Evolutionary conservation across 2,888 invertebrate species (phyloP).

Genomic region (Patella ulyssiponensis): DNA sequence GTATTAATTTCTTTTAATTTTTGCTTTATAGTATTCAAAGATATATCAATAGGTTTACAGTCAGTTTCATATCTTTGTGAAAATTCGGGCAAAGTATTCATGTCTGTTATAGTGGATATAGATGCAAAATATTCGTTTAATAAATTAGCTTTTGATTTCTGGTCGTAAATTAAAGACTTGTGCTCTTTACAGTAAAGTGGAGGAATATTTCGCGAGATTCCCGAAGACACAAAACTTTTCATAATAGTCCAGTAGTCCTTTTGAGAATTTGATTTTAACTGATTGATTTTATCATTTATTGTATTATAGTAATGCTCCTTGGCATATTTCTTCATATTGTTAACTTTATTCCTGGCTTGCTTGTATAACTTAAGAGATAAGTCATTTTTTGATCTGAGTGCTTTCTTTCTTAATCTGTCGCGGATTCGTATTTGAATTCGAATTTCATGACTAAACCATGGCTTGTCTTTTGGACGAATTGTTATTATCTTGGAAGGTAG

Average conservation of each 20-base stretch:
- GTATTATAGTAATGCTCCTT: not conserved
- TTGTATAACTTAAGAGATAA: not conserved
- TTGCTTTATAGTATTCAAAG: not conserved
- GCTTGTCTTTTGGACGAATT: not conserved
- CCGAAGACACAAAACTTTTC: not conserved
- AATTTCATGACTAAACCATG: not conserved
- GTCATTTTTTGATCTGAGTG: not conserved
- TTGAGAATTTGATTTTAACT: not conserved
- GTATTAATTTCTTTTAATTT: not conserved
- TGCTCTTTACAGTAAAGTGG: not conserved
- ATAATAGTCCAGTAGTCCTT: not conserved
- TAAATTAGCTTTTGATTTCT: not conserved
- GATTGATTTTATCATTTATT: conserved; percentile 3
- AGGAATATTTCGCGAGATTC: not conserved
- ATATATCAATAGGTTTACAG: no score
- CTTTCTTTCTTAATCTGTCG: not conserved
- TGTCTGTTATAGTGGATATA: not conserved
- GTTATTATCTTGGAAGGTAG: not conserved
- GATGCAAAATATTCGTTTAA: not conserved
- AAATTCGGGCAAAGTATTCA: not conserved
- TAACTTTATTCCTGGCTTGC: not conserved
- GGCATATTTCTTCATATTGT: conserved; percentile 8
- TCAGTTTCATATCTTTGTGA: no score
- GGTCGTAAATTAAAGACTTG: not conserved
- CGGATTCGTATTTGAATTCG: not conserved